Conservation (phyloP, 2,888 invertebrate genomes). For the Lacanobia wlatinum region DNA sequence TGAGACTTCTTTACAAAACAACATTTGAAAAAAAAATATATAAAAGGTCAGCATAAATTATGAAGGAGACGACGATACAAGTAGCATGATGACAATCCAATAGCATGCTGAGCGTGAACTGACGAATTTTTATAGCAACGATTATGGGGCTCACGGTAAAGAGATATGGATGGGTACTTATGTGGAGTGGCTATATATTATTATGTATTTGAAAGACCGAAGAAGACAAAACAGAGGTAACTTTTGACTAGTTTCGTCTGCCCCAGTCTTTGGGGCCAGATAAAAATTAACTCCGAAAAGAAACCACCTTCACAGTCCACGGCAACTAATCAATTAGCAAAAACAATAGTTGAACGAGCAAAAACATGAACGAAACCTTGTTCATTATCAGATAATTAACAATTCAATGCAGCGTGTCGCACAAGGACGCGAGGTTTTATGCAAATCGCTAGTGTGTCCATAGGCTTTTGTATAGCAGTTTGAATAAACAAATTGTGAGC, state of each 20-base stretch:
- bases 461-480: slow-evolving; percentile 10
- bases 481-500: neutral
- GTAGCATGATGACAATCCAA: too few species aligned
- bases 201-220: too few species aligned
- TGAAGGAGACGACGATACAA: too few species aligned
- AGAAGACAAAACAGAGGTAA: neutral
- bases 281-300: neutral
- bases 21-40: neutral
- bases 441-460: slow-evolving; percentile 26
- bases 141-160: too few species aligned
- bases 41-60: neutral
- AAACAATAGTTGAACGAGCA: slow-evolving; percentile 33
- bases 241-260: too few species aligned
- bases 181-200: too few species aligned
- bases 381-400: slow-evolving; percentile 52
- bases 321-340: slow-evolving; percentile 27
- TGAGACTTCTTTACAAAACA: neutral
- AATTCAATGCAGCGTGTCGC: slow-evolving; percentile 48
- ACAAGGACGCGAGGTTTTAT: slow-evolving; percentile 49
- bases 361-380: slow-evolving; percentile 40
- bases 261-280: neutral
- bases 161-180: too few species aligned
- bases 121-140: too few species aligned
- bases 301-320: slow-evolving; percentile 52
- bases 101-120: too few species aligned